phyloP scores from a whole-genome alignment of 2,797 vertebrate genomes.

The Diplodus puntazzo region DNA sequence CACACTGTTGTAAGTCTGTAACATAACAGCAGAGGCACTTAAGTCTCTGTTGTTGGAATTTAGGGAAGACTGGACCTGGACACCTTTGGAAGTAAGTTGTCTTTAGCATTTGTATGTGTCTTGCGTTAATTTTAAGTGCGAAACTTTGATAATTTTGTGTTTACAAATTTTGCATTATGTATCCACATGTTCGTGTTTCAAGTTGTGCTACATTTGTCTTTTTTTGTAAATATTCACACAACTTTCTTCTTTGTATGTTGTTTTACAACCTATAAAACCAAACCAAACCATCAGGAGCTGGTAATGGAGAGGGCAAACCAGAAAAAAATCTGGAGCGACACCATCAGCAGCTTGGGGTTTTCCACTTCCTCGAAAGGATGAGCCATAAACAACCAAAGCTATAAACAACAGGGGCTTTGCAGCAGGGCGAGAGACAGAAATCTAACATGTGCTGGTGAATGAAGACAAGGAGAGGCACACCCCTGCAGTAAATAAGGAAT shows the following conservation, averaged over 20 bases:
- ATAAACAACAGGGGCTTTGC: slow-evolving; percentile 67
- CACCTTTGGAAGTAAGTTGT: background rate
- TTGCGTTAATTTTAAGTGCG: background rate
- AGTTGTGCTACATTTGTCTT: background rate
- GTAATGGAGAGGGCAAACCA: slow-evolving; percentile 21
- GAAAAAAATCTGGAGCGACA: slow-evolving; percentile 36
- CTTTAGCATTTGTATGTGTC: background rate
- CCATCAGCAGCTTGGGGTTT: slow-evolving; percentile 60
- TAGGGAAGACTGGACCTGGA: background rate
- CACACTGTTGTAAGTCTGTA: background rate
- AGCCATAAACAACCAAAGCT: slow-evolving; percentile 61
- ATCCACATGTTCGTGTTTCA: background rate
- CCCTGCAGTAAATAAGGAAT: slow-evolving; percentile 77
- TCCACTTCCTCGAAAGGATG: slow-evolving; percentile 59
- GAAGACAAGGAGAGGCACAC: slow-evolving; percentile 67
- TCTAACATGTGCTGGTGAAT: slow-evolving; percentile 62
- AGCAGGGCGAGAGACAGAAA: slow-evolving; percentile 59
- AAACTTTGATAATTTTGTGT: background rate
- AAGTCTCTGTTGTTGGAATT: background rate
- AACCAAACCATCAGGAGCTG: slow-evolving; percentile 7
- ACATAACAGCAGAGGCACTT: background rate
- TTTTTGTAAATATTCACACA: background rate
- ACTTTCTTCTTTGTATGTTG: background rate
- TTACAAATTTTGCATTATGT: background rate
- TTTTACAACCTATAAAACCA: slow-evolving; percentile 17